Percentiles rank a stretch among this genome's conserved stretches.
Evolutionary conservation across 2,113 vertebrate genomes (phyloP).

Genomic region (Strix aluco): DNA sequence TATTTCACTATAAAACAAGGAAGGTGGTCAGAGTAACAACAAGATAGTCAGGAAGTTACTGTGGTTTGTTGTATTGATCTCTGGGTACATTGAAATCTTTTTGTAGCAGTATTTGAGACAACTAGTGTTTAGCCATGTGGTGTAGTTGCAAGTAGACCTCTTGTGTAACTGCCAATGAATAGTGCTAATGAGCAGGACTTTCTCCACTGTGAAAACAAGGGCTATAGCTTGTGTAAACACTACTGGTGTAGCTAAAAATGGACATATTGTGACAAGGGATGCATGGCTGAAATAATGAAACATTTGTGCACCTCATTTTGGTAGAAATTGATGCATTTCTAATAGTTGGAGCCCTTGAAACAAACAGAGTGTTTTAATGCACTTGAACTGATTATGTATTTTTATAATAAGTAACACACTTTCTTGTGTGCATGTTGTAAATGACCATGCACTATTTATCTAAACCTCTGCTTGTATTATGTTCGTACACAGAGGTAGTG

Average conservation of each 20-base stretch:
- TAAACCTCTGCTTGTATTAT: conserved; percentile 10
- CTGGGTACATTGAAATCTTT: neutral
- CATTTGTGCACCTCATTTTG: neutral
- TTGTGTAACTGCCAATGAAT: conserved; percentile 33
- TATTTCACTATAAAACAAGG: neutral
- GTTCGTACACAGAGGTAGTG: neutral
- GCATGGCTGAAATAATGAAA: conserved; percentile 8
- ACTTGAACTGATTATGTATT: neutral
- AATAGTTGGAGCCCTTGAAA: neutral
- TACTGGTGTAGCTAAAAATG: conserved; percentile 16
- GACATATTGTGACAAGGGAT: neutral
- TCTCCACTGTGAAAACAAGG: conserved; percentile 43
- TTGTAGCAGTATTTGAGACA: neutral
- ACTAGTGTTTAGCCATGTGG: neutral
- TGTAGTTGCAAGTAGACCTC: conserved; percentile 9
- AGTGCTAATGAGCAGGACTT: conserved; percentile 37
- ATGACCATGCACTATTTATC: neutral
- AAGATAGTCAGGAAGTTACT: neutral
- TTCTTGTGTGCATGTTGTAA: neutral
- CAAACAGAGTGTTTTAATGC: neutral
- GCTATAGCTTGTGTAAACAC: conserved; percentile 38
- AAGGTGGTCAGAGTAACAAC: neutral
- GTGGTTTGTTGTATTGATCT: neutral
- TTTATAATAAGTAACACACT: neutral
- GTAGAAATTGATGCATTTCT: neutral